Evolutionary conservation across 2,797 vertebrate species (phyloP).

Genomic region (Botia kubotai): DNA sequence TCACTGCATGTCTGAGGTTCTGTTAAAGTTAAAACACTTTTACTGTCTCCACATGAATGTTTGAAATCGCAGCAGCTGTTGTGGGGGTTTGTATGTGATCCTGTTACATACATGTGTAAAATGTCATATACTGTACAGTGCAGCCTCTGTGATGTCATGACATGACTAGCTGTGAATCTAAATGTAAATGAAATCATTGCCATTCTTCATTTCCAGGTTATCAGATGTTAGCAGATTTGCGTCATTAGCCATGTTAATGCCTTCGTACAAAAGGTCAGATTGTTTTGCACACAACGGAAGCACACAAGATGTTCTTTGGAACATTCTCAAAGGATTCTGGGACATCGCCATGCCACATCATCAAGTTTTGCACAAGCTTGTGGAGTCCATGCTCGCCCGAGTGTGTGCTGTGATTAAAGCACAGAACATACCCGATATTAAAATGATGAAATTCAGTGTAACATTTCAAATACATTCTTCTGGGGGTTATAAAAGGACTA

Average conservation of each 20-base stretch:
- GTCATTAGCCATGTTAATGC: neutral
- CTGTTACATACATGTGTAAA: neutral
- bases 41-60: neutral
- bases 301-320: neutral
- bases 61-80: slow-evolving; percentile 52
- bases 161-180: neutral
- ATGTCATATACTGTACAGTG: neutral
- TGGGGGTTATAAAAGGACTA: too few relatives aligned
- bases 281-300: slow-evolving; percentile 1
- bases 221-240: neutral
- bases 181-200: neutral
- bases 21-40: slow-evolving; percentile 50
- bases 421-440: neutral
- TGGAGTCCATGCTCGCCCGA: neutral
- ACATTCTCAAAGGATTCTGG: slow-evolving; percentile 5
- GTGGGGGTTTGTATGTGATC: neutral
- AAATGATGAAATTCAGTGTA: neutral
- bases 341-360: neutral
- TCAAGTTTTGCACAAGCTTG: neutral
- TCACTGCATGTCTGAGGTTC: neutral
- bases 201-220: neutral
- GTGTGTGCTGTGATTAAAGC: neutral
- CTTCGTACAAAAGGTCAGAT: neutral
- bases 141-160: neutral
- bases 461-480: too few relatives aligned